Conservation (phyloP, 2,797 vertebrate genomes). For the Phalanger gymnotis region DNA sequence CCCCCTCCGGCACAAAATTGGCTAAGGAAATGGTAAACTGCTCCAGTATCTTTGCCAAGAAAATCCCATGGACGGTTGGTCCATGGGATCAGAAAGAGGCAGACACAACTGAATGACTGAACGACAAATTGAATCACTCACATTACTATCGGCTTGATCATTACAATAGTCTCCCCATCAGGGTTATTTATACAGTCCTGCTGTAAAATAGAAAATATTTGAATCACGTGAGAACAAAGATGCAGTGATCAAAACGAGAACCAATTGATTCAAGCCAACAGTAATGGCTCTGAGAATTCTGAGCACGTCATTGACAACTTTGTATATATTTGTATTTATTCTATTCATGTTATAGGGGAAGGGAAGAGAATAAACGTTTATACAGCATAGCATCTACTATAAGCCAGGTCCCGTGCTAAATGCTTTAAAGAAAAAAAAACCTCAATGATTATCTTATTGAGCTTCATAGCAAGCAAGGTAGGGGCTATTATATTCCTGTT, state of each 20-base stretch:
- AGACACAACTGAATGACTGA: not conserved
- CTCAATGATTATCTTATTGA: not conserved
- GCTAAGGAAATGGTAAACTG: not conserved
- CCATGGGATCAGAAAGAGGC: not conserved
- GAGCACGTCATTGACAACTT: conserved; percentile 22
- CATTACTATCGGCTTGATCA: not conserved
- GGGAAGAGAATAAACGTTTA: not conserved
- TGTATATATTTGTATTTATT: not conserved
- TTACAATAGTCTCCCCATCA: conserved; percentile 32
- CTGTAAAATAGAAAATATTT: conserved; percentile 17
- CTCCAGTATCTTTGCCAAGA: not conserved
- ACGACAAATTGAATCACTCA: conserved; percentile 6
- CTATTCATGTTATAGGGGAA: conserved; percentile 10
- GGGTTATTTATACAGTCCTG: conserved; percentile 15
- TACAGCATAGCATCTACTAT: not conserved
- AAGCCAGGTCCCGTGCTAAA: not conserved
- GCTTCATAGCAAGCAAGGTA: not conserved
- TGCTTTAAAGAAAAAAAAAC: not conserved
- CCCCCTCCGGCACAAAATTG: not conserved
- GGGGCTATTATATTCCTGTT: not conserved
- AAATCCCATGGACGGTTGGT: not conserved
- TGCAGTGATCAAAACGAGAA: not conserved
- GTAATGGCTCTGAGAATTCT: conserved; percentile 22
- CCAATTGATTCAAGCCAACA: not conserved
- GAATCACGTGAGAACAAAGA: not conserved